A percentile compares a stretch with the other conserved stretches of the same genome.
Evolutionary conservation across 1,140 invertebrate species (phyloP).

Genomic region (Lepidurus arcticus): DNA sequence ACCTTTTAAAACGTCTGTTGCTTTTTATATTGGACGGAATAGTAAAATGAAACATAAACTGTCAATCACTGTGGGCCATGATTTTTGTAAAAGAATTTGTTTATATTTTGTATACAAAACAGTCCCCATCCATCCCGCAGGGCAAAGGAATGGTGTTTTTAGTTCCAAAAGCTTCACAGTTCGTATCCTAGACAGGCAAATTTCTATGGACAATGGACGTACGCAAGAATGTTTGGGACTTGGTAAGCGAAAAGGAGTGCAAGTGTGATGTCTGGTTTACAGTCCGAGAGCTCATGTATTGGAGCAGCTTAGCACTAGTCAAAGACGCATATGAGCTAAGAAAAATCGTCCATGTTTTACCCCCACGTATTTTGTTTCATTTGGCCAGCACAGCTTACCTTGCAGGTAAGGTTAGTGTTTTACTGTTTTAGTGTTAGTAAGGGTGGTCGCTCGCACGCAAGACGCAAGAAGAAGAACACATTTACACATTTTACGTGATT

Average conservation of each 20-base stretch:
- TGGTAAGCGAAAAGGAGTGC: not conserved
- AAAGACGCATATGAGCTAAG: not conserved
- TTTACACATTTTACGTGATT: too few species aligned
- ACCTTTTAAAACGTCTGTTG: too few species aligned
- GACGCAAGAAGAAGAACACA: too few species aligned
- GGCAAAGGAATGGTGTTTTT: not conserved
- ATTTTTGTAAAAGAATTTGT: too few species aligned
- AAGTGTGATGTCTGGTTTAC: not conserved
- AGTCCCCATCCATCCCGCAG: too few species aligned
- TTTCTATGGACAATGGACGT: not conserved
- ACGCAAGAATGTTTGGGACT: not conserved
- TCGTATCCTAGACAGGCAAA: not conserved
- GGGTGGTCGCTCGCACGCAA: too few species aligned
- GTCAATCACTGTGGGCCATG: too few species aligned
- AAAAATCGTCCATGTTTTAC: slow-evolving; percentile 1
- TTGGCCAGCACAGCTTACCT: not conserved
- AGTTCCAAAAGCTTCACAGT: not conserved
- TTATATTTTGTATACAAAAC: too few species aligned
- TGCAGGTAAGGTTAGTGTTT: not conserved
- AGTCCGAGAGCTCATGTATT: not conserved
- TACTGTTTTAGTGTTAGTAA: too few species aligned
- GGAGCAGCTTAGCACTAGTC: not conserved
- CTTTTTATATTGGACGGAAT: too few species aligned
- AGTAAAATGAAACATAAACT: too few species aligned
- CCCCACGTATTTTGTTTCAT: not conserved